Conservation (phyloP, 1,140 invertebrate genomes). For the Ceratina calcarata region DNA sequence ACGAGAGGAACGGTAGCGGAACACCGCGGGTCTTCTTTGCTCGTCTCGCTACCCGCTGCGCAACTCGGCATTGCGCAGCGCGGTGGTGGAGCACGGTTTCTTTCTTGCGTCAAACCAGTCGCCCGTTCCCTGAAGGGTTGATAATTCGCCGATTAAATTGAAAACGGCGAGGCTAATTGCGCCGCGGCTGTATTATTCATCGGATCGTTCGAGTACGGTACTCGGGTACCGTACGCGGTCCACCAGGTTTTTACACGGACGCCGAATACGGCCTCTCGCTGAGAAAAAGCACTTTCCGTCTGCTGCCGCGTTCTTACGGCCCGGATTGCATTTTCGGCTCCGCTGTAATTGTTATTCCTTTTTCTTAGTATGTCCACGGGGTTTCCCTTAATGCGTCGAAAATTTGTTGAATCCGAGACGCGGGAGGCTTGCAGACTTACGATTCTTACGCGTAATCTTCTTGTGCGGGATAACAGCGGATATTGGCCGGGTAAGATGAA, state of each 20-base stretch:
- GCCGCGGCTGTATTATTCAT: constrained; percentile 78
- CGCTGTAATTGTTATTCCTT: constrained; percentile 32
- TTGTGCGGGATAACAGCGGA: not conserved
- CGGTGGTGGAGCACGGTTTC: constrained; percentile 38
- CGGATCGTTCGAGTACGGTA: constrained; percentile 39
- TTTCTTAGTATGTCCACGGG: constrained; percentile 1
- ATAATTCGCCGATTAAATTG: constrained; percentile 80
- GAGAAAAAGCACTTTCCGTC: constrained; percentile 39
- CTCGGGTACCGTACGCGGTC: constrained; percentile 4
- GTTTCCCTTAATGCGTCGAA: constrained; percentile 38
- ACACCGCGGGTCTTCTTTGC: constrained; percentile 40
- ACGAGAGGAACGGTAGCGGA: not conserved
- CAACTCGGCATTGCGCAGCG: constrained; percentile 35
- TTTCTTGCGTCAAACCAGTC: constrained; percentile 65
- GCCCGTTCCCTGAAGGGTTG: constrained; percentile 76
- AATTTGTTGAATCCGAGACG: constrained; percentile 33
- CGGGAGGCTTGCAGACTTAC: not conserved
- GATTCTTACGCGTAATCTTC: constrained; percentile 11
- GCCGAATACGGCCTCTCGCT: constrained; percentile 36
- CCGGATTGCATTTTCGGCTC: constrained; percentile 11
- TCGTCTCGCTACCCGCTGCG: constrained; percentile 68
- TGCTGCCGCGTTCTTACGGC: constrained; percentile 36
- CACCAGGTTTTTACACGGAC: constrained; percentile 2
- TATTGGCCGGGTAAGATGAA: not conserved
- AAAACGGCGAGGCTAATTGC: constrained; percentile 78